Evolutionary conservation across 2,113 vertebrate genomes (phyloP), one percentile per base, ranked within the genome.

Genomic region (Nothocercus julius): DNA sequence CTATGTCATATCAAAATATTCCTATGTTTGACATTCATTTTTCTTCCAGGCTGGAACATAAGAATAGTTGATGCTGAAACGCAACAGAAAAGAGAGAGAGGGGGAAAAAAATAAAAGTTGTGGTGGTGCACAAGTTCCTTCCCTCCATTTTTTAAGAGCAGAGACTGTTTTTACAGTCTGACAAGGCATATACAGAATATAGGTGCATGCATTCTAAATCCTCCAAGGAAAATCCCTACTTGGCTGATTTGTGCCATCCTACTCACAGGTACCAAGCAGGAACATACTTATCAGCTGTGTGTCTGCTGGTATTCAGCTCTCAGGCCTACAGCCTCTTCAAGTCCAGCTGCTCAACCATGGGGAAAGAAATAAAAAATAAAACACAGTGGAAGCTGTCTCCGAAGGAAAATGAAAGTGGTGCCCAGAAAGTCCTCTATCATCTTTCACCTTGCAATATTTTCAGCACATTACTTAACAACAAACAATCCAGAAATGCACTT

Each of bases 401-500:
- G 54, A 58, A 69, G 6, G 3, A 13, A 78, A 78, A 66, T 6
- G 3, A 7, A 36, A 36, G 36, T 36, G 36, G 82, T 63, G 1
- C 49, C 68, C 82, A 66, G n/a, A 87, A 70, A 74, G n/a, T 38
- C 27, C 28, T 63, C 22, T 19, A 32, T 11, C 27, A 13, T 81
- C 47, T 87, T 92, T 90, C 25, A 63, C 42, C 6, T 76, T 25
- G 7, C 51, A 66, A 14, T 28, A 11, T 79, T 83, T 73, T 83
- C 63, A 70, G 79, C 30, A 5, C 14, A 61, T 73, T 80, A 89
- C 70, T 53, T 95, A 87, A 81, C 21, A 58, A 20, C 61, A 88
- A 94, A 84, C 40, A 80, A 49, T 56, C 22, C 76, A 90, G 74
- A 85, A 32, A 66, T 51, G 81, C 49, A 67, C 82, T 95, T 97